phyloP scores from a whole-genome alignment of 2,797 vertebrate species.

The Orestias chungarensis region DNA sequence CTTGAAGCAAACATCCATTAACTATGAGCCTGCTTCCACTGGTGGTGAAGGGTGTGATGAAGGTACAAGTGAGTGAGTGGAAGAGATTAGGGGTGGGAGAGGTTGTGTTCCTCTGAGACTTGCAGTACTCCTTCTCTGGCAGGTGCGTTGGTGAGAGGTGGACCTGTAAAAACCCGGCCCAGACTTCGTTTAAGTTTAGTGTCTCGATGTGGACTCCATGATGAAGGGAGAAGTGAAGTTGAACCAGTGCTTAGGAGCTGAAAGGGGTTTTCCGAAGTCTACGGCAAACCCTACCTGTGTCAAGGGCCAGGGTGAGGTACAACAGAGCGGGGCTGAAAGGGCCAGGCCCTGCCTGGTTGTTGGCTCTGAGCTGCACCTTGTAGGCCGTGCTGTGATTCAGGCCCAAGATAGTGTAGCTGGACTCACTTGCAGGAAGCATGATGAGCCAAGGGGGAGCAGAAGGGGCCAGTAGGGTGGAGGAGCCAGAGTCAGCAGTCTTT shows the following conservation, averaged over 20 bases:
- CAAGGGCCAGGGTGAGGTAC: slow-evolving; percentile 90
- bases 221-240: slow-evolving; percentile 58
- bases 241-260: slow-evolving; percentile 65
- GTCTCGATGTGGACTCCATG: slow-evolving; percentile 61
- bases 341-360: slow-evolving; percentile 90
- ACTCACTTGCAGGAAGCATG: slow-evolving; percentile 83
- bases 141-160: slow-evolving; percentile 41
- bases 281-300: slow-evolving; percentile 89
- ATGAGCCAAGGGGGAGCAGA: slow-evolving; percentile 76
- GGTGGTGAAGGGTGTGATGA: slow-evolving; percentile 77
- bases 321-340: slow-evolving; percentile 90
- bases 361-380: slow-evolving; percentile 90
- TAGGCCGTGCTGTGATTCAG: slow-evolving; percentile 92
- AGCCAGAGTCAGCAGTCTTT: slow-evolving; percentile 66
- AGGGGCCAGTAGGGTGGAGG: slow-evolving; percentile 36
- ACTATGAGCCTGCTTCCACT: slow-evolving; percentile 72
- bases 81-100: slow-evolving; percentile 57
- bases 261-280: slow-evolving; percentile 43
- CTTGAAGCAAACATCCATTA: slow-evolving; percentile 75
- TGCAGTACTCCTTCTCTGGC: slow-evolving; percentile 52
- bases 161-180: slow-evolving; percentile 68
- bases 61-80: slow-evolving; percentile 76
- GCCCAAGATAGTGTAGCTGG: slow-evolving; percentile 85
- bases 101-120: slow-evolving; percentile 54
- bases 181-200: slow-evolving; percentile 60